These are phyloP conservation scores for Kradibia gibbosae DNA, from an alignment of 1,140 invertebrate genomes.

Conservation along the genomic window DNA sequence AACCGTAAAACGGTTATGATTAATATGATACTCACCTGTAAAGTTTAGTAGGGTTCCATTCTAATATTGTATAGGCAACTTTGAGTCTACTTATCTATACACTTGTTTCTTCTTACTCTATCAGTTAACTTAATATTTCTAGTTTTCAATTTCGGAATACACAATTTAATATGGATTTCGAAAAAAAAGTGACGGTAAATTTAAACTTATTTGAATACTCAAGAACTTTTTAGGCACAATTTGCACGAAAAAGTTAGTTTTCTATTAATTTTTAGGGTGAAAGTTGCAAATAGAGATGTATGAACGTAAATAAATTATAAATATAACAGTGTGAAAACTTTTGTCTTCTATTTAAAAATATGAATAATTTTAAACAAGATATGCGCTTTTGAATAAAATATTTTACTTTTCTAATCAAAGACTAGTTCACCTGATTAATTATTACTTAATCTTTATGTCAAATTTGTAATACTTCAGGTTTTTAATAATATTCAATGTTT, in stretches of 20 bases:
- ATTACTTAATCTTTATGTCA: not conserved
- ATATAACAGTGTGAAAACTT: not conserved
- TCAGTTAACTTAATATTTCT: not conserved
- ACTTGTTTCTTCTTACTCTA: not conserved
- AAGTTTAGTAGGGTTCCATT: not conserved
- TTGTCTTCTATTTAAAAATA: constrained; percentile 38
- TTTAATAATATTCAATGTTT: not conserved
- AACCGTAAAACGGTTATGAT: constrained; percentile 20
- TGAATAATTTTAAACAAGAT: constrained; percentile 31
- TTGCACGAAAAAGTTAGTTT: not conserved
- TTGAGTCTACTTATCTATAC: not conserved
- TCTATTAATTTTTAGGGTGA: not conserved
- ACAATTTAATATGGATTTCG: too few relatives aligned
- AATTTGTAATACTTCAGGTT: not conserved
- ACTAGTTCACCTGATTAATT: constrained; percentile 22
- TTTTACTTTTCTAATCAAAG: not conserved
- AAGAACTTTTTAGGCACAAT: not conserved
- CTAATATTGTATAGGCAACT: not conserved
- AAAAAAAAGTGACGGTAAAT: not conserved
- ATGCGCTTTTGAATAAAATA: not conserved
- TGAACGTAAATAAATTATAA: not conserved
- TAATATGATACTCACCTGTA: not conserved
- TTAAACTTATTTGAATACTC: not conserved
- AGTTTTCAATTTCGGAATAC: not conserved
- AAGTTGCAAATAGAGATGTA: not conserved